Evolutionary conservation across 37 sponge, comb jelly and placozoan genomes (phyloP).

Genomic region (Beroe ovata): DNA sequence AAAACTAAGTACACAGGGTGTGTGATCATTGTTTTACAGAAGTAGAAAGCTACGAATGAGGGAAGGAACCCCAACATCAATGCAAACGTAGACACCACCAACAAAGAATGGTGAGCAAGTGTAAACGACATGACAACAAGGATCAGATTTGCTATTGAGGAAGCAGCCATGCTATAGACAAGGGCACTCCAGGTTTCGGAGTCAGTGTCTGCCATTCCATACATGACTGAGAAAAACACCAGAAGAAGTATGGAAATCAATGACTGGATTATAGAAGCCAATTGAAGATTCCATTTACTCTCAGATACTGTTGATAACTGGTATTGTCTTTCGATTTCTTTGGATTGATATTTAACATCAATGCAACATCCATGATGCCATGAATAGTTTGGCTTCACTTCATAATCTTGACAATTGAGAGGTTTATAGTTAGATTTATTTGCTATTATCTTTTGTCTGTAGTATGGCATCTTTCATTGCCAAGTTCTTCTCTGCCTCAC

Average conservation of each 20-base stretch:
- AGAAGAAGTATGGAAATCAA: neutral
- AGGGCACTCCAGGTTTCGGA: neutral
- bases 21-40: neutral
- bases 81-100: neutral
- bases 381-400: constrained; percentile 1
- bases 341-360: neutral
- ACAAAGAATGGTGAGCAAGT: neutral
- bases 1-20: neutral
- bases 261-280: constrained; percentile 2
- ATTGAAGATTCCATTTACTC: constrained; percentile 27
- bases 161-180: neutral
- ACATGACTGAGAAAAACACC: neutral
- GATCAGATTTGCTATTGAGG: neutral
- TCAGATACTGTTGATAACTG: constrained; percentile 13
- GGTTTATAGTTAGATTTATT: constrained; percentile 29
- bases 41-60: neutral
- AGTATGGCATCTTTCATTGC: constrained; percentile 27
- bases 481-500: neutral
- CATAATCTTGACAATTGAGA: constrained; percentile 13
- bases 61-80: constrained; percentile 1
- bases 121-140: constrained; percentile 8
- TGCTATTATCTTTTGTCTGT: constrained; percentile 38
- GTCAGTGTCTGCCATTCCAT: neutral
- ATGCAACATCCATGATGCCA: constrained; percentile 19
- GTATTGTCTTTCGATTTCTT: constrained; percentile 17